Evolutionary conservation across 2,888 invertebrate species (phyloP).

Genomic region (Tridacna crocea): DNA sequence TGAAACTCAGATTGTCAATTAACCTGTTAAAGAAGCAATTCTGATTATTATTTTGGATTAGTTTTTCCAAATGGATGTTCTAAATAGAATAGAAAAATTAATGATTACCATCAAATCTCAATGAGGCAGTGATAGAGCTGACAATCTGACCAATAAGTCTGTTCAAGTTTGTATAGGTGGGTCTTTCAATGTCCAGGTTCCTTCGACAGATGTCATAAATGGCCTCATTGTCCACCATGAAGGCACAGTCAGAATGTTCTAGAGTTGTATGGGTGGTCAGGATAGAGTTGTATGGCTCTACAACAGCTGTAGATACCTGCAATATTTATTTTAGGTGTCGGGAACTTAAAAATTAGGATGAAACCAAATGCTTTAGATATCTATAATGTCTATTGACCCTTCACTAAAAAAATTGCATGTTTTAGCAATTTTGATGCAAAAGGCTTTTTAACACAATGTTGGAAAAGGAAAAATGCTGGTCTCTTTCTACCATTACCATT

Average conservation of each 20-base stretch:
- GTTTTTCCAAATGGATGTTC: too few species aligned
- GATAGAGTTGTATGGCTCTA: conserved; percentile 52
- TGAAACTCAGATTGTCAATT: too few species aligned
- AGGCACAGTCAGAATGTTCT: conserved; percentile 97
- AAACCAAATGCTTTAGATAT: neutral
- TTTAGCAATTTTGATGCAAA: too few species aligned
- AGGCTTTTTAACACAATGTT: too few species aligned
- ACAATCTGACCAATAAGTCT: conserved; percentile 95
- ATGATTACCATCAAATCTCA: conserved; percentile 37
- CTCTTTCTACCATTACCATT: too few species aligned
- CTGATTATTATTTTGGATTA: too few species aligned
- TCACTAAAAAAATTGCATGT: too few species aligned
- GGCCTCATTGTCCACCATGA: conserved; percentile 96
- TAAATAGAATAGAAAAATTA: too few species aligned
- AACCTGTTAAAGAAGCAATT: too few species aligned
- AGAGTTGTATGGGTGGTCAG: conserved; percentile 85
- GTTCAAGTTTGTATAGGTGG: conserved; percentile 95
- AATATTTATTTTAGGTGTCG: neutral
- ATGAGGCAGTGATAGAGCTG: conserved; percentile 80
- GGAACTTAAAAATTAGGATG: too few species aligned
- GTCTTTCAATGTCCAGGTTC: conserved; percentile 93
- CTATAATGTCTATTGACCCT: neutral
- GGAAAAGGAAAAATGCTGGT: too few species aligned
- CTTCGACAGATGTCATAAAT: conserved; percentile 94
- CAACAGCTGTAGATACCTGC: conserved; percentile 47